Evolutionary conservation across 2,113 vertebrate species (phyloP), one percentile per base, ranked within the genome.

Genomic region (Hymenochirus boettgeri): DNA sequence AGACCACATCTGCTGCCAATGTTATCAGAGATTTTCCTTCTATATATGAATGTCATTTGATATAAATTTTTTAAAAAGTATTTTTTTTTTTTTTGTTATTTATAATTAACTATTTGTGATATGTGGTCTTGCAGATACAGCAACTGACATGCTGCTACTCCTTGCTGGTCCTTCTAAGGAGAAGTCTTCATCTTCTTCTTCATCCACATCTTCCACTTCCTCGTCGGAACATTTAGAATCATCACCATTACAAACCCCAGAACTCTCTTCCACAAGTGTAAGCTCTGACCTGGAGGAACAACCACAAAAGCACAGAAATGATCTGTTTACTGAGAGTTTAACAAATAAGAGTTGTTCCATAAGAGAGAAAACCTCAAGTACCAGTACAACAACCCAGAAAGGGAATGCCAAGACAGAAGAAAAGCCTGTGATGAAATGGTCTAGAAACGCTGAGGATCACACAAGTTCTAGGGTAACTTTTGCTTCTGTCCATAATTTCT

Each of bases 111-210:
- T n/a, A n/a, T n/a, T n/a, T n/a, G n/a, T n/a, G n/a, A n/a, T 31
- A 5, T 31, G 11, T 54, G 3, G 19, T 29, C 29, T 18, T 0
- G 0, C 70, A 93, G 90, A 75, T 1, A 57, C 75, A 5, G 79
- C 76, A 19, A 80, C 82, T 0, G 81, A 72, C 60, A 86, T 90
- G 74, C 74, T 88, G 1, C 69, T 90, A 64, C 79, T 88, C 54
- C 74, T 89, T 2, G 87, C 88, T 72, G 89, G 89, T 72, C 75
- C 85, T 55, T 73, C 84, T 61, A 78, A 72, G 58, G 81, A 82
- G 72, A 79, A 82, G 12, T 84, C 79, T 2, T 54, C 70, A 39
- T 69, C 81, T 10, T 21, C 46, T 2, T 6, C 17, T 0, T 60
- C 62, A 6, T 53, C 47, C 0, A 27, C 5, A 3, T 12, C 61